Evolutionary conservation across 2,113 vertebrate species (phyloP).

Genomic region (Cricetomys ansorgei): DNA sequence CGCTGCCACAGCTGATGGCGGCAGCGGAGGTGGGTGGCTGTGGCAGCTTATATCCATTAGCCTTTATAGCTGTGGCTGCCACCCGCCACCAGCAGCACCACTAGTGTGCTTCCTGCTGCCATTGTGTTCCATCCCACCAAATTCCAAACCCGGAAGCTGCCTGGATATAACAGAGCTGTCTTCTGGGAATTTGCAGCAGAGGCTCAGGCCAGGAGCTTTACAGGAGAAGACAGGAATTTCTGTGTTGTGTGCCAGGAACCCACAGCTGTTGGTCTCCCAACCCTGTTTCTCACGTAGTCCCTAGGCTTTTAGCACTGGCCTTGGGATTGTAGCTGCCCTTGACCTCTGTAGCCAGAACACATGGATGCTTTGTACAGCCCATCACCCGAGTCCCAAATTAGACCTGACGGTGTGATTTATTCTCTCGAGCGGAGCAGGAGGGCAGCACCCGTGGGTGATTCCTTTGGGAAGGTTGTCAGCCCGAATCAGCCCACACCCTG

Average conservation of each 20-base stretch:
- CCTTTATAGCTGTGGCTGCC: background rate
- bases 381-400: slow-evolving; percentile 59
- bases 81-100: background rate
- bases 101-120: background rate
- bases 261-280: background rate
- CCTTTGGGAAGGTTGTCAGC: slow-evolving; percentile 69
- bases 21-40: rapidly evolving
- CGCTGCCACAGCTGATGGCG: background rate
- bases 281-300: background rate
- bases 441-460: slow-evolving; percentile 67
- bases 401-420: slow-evolving; percentile 72
- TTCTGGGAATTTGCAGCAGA: background rate
- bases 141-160: rapidly evolving
- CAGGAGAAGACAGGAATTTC: background rate
- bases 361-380: slow-evolving; percentile 69
- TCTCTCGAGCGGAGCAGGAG: slow-evolving; percentile 59
- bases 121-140: background rate
- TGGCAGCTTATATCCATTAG: background rate
- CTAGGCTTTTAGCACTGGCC: background rate
- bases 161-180: background rate
- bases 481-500: slow-evolving; percentile 57
- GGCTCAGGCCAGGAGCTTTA: background rate
- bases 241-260: background rate
- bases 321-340: slow-evolving; percentile 34
- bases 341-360: slow-evolving; percentile 69